phyloP scores from a whole-genome alignment of 2,113 vertebrate species.

The Triplophysa rosa region DNA sequence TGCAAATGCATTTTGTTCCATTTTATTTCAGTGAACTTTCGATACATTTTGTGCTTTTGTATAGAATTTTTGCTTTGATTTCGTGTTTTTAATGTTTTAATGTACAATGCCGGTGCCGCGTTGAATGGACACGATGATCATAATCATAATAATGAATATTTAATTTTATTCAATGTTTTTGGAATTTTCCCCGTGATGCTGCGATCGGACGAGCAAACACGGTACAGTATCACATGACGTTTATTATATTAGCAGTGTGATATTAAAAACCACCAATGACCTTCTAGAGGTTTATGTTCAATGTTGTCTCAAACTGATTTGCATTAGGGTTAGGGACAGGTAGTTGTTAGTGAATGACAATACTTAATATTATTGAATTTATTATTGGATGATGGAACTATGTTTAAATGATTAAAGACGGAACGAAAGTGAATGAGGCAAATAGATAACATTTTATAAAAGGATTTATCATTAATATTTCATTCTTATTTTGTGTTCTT shows the following conservation, averaged over 20 bases:
- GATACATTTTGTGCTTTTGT: neutral
- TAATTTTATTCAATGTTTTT: neutral
- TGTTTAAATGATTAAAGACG: no score
- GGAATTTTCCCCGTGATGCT: neutral
- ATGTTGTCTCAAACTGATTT: no score
- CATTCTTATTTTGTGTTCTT: no score
- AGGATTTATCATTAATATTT: no score
- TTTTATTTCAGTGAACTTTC: no score
- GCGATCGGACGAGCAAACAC: neutral
- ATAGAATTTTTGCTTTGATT: neutral
- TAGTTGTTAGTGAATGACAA: no score
- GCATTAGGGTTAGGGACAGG: no score
- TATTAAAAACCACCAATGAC: neutral
- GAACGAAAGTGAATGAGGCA: no score
- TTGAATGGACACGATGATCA: neutral
- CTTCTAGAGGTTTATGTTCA: neutral
- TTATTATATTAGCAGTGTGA: neutral
- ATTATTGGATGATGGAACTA: no score
- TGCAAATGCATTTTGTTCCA: neutral
- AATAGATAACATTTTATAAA: no score
- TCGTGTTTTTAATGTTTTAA: neutral
- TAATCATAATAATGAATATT: neutral
- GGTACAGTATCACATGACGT: conserved; percentile 22
- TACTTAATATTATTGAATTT: no score
- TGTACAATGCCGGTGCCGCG: no score